These are phyloP conservation scores for Eupithecia centaureata DNA, from an alignment of 2,888 invertebrate species.

Conservation along the genomic window DNA sequence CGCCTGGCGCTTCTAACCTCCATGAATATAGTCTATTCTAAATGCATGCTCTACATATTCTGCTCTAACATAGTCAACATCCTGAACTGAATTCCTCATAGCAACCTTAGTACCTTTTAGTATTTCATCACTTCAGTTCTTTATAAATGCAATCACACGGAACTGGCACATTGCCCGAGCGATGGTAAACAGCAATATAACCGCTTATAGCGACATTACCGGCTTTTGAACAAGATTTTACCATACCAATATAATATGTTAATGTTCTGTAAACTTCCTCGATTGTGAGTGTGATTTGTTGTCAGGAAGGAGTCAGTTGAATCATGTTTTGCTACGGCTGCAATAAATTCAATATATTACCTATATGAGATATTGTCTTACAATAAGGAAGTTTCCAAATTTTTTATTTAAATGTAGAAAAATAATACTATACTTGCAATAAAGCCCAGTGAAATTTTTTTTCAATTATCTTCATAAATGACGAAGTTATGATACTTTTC, in stretches of 20 bases:
- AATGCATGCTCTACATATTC: slow-evolving; percentile 18
- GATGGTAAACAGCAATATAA: slow-evolving; percentile 22
- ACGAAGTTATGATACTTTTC: too few relatives aligned
- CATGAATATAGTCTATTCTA: background rate
- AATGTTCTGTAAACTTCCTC: slow-evolving; percentile 26
- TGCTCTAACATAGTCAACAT: slow-evolving; percentile 20
- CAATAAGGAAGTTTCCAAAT: too few relatives aligned
- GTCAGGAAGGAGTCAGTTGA: slow-evolving; percentile 15
- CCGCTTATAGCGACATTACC: slow-evolving; percentile 16
- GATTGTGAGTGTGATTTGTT: slow-evolving; percentile 21
- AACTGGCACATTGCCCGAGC: slow-evolving; percentile 27
- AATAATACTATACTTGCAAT: too few relatives aligned
- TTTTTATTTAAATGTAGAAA: too few relatives aligned
- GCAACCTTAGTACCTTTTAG: slow-evolving; percentile 1
- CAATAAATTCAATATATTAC: background rate
- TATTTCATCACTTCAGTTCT: slow-evolving; percentile 11
- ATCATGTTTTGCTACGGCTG: background rate
- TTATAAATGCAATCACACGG: slow-evolving; percentile 18
- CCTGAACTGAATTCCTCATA: slow-evolving; percentile 4
- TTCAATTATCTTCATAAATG: too few relatives aligned
- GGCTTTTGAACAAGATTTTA: slow-evolving; percentile 22
- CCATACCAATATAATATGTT: slow-evolving; percentile 20
- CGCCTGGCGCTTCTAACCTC: slow-evolving; percentile 26
- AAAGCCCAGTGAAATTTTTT: too few relatives aligned
- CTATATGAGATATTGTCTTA: background rate